Evolutionary conservation across 2,888 invertebrate genomes (phyloP), one percentile per base, ranked within the genome.

Genomic region (Drosophila trichaetosa): DNA sequence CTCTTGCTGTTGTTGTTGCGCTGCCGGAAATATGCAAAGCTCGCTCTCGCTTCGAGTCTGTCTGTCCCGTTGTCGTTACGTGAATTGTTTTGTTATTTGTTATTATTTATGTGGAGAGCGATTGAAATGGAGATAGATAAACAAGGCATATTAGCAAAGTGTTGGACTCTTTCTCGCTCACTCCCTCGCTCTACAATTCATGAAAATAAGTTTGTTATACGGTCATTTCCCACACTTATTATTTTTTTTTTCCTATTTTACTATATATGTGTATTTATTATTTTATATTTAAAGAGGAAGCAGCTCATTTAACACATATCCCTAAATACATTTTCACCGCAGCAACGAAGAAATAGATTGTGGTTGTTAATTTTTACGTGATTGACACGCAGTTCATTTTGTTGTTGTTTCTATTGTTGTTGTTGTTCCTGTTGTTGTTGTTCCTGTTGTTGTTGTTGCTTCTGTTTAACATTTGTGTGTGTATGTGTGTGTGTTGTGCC

Each of bases 11-110:
- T 53, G 48, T 61, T 58, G 64, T 29, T 49, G 33, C 34, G 42
- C 81, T 83, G 90, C 83, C 83, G 83, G 83, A 84, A 84, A 89
- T 85, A 83, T 87, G 80, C 82, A 82, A 87, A 87, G 80, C 83
- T 82, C 60, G 13, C 62, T 29, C 59, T 49, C 13, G 18, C 62
- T 29, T 24, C 53, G 46, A 46, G 48, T 69, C 72, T 59, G 53
- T 58, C 56, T 53, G 42, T 53, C 7, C 24, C 48, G n/a, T 51
- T 46, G 61, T 63, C 65, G 40, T 90, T 89, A 87, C 76, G 80
- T 81, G 82, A 83, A 87, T 77, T 87, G 74, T 87, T 77, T 89
- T 67, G 67, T 65, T 77, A 70, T 77, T 76, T 79, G 76, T 71
- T 70, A 60, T 68, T 76, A 66, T 71, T 79, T 69, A 60, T 69